Evolutionary conservation across 2,888 invertebrate genomes (phyloP).

Genomic region (Coenonympha glycerion): DNA sequence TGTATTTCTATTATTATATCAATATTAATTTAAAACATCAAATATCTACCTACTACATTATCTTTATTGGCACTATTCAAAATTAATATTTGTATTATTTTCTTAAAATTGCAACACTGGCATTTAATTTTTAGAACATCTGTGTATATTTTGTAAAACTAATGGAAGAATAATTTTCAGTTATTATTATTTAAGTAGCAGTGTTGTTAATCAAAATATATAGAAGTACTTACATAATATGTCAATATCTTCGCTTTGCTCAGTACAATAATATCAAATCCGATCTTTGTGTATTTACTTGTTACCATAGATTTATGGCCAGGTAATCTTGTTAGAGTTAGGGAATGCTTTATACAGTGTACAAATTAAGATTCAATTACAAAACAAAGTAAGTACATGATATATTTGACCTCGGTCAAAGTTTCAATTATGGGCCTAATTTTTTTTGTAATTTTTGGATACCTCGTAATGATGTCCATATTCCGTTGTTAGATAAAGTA

Average conservation of each 20-base stretch:
- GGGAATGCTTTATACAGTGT: conserved; percentile 60
- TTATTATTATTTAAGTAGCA: conserved; percentile 13
- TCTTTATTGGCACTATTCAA: conserved; percentile 57
- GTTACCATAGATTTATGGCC: conserved; percentile 74
- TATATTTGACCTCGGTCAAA: conserved; percentile 28
- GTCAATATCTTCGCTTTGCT: conserved; percentile 49
- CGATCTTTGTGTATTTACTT: conserved; percentile 53
- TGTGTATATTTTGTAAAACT: conserved; percentile 8
- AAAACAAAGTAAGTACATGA: conserved; percentile 30
- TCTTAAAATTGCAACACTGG: conserved; percentile 32
- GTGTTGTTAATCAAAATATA: conserved; percentile 30
- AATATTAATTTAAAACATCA: conserved; percentile 39
- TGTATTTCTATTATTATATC: conserved; percentile 59
- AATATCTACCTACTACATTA: conserved; percentile 32
- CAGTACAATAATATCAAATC: conserved; percentile 50
- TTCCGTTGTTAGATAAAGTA: conserved; percentile 28
- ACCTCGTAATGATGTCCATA: conserved; percentile 28
- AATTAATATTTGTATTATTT: conserved; percentile 33
- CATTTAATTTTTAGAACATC: conserved; percentile 11
- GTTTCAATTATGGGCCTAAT: conserved; percentile 47
- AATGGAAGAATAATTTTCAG: neutral
- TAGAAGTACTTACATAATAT: no score
- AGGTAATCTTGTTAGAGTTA: conserved; percentile 66
- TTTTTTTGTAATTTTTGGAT: conserved; percentile 32
- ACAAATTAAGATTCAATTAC: conserved; percentile 56